Evolutionary conservation across 2,888 invertebrate species (phyloP).

Genomic region (Fragum sueziense): DNA sequence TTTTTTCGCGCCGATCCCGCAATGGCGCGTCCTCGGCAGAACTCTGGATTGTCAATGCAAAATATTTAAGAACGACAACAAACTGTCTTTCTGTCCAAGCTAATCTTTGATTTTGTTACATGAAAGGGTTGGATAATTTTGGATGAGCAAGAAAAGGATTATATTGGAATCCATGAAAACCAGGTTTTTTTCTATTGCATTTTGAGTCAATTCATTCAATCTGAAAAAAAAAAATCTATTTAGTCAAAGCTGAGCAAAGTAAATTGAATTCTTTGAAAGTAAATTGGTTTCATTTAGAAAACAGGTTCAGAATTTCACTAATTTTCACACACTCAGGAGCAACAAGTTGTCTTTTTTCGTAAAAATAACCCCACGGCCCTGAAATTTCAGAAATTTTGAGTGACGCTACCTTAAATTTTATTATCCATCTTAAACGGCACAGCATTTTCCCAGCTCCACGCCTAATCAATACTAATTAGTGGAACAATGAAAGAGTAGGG

Average conservation of each 20-base stretch:
- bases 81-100: too few relatives aligned
- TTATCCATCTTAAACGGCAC: not conserved
- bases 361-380: not conserved
- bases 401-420: slow-evolving; percentile 1
- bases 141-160: too few relatives aligned
- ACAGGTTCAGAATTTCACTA: not conserved
- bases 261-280: not conserved
- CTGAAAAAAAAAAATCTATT: too few relatives aligned
- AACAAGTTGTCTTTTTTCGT: not conserved
- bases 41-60: too few relatives aligned
- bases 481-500: not conserved
- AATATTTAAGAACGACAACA: too few relatives aligned
- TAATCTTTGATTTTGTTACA: too few relatives aligned
- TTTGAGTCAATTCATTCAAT: too few relatives aligned
- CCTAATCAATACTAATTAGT: not conserved
- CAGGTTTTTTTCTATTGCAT: too few relatives aligned
- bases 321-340: not conserved
- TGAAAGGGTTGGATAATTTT: too few relatives aligned
- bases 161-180: too few relatives aligned
- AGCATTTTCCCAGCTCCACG: not conserved
- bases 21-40: too few relatives aligned
- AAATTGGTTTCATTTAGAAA: not conserved
- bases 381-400: slow-evolving; percentile 5
- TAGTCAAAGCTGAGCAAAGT: not conserved
- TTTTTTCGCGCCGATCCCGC: too few relatives aligned